Base-by-base conservation (phyloP, 2,888 invertebrate genomes). In the Watsonalla cultraria region DNA sequence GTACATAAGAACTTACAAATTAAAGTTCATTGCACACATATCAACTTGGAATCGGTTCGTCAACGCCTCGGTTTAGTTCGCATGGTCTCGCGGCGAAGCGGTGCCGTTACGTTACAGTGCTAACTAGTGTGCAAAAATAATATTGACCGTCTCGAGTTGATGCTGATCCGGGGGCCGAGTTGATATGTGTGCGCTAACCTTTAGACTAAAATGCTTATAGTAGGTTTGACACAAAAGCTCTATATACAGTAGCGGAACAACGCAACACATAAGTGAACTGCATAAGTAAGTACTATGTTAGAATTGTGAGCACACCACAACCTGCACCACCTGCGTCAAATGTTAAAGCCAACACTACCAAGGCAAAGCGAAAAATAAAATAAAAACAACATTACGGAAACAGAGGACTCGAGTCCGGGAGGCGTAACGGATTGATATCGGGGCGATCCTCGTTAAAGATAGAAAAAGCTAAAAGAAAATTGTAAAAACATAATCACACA, bases 261-360 rank as follows among this genome's bases (percentile, higher is more conserved):
- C 74, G 86, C 84, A 90, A 87, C 80, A 75, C 70, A 87, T 86
- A 72, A 68, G 66, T 78, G 64, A 74, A 82, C 78, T 80, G 84
- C 70, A 74, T 67, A 63, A 65, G 70, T 61, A 64, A 67, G 65
- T 68, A 70, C 64, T 74, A 62, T 83, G 89, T 90, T 90, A 90
- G 88, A 86, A 82, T 68, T 87, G 89, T 90, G 90, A 90, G 87
- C 88, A 90, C 89, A 81, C 83, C 84, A 84, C 72, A 77, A 77
- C 88, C 88, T 86, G 85, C 83, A 84, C 82, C 80, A 69, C 74
- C 78, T 71, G 83, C 82, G 75, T 79, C 85, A 85, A 78, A 76
- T 84, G 84, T 88, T 87, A 90, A 87, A 84, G 88, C 90, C 86
- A 86, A 89, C 79, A 78, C 86, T 89, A 90, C 89, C 87, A 86